Evolutionary conservation across 2,797 vertebrate genomes (phyloP), one percentile per base, ranked within the genome.

Genomic region (Notolabrus celidotus): DNA sequence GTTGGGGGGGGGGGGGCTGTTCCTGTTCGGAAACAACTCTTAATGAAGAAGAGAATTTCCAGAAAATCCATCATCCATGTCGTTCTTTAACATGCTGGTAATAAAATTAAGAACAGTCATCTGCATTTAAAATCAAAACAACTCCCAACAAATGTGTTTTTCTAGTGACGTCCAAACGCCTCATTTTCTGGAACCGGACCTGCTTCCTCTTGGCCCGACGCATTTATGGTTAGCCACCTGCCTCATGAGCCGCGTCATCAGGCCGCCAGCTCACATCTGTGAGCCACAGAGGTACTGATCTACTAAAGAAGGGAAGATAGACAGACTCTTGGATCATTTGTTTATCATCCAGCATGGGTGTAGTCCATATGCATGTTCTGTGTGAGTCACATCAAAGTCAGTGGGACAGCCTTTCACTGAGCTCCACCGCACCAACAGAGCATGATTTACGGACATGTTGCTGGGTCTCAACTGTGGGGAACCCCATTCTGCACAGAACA

Each of bases 351-450:
- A 50, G 74, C 42, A 65, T 83, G 85, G 80, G 82, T 74, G 82
- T 85, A 67, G 74, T 77, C 82, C 81, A 74, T 73, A 63, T 78
- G 77, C 69, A 84, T 84, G 79, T 77, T 87, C 64, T 77, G 76
- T 67, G 72, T 90, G 82, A 91, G 65, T 93, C 90, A 92, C 77
- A 82, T 88, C 82, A 89, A 87, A 84, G 79, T 82, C 82, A 69
- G 69, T 33, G 1, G 43, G 45, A 45, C 64, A 66, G 72, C 60
- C 74, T 83, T 83, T 83, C 71, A 43, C 58, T 63, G 82, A 82
- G 78, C 79, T 70, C 50, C 69, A 66, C 77, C 57, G 46, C 87
- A 83, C 67, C 49, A 63, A 77, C 63, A 74, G 52, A 71, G 77
- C 71, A 23, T 74, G 84, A 89, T 86, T 91, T 87, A 83, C 74